Percentiles rank a stretch among this genome's conserved stretches.
Evolutionary conservation across 1,140 invertebrate genomes (phyloP).

Genomic region (Myzus persicae): DNA sequence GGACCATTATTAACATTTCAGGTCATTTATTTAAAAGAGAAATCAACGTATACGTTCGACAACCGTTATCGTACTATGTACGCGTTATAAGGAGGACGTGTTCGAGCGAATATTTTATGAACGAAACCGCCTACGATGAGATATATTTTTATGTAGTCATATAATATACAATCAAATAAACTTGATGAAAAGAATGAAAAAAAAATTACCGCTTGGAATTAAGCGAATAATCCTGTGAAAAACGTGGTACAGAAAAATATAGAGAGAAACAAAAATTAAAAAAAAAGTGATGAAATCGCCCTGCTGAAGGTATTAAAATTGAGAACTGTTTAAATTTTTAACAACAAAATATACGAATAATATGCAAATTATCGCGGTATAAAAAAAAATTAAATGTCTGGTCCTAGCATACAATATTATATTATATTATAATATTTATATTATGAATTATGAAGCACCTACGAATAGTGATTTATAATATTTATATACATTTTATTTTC

Average conservation of each 20-base stretch:
- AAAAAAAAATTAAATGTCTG: neutral
- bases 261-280: too few species aligned
- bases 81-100: neutral
- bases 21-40: neutral
- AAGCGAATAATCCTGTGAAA: neutral
- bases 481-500: neutral
- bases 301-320: neutral
- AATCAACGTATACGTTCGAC: neutral
- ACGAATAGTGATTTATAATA: neutral
- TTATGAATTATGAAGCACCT: too few species aligned
- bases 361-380: neutral
- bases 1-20: neutral
- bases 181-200: neutral
- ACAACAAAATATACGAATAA: neutral
- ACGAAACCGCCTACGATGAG: neutral
- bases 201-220: too few species aligned
- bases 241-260: too few species aligned
- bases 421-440: neutral
- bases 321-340: neutral
- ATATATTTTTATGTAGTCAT: neutral
- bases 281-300: too few species aligned
- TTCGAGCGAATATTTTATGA: neutral
- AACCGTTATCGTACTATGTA: neutral
- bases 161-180: too few species aligned
- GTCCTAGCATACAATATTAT: too few species aligned